phyloP scores from a whole-genome alignment of 2,888 invertebrate species.

The Mactromeris polynyma region DNA sequence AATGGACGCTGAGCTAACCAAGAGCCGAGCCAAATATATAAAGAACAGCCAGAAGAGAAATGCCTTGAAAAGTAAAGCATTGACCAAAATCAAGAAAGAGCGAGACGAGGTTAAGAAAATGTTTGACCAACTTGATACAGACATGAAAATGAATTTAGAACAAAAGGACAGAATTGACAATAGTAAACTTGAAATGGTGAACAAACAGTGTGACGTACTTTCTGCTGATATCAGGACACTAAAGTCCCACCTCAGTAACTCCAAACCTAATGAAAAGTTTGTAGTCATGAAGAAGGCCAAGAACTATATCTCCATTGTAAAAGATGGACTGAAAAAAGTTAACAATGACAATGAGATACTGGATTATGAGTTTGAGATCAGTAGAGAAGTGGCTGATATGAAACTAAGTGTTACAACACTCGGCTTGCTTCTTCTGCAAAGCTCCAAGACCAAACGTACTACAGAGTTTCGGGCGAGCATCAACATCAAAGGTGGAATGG shows the following conservation, averaged over 20 bases:
- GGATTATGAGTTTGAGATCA: constrained; percentile 39
- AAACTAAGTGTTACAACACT: constrained; percentile 27
- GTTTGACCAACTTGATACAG: constrained; percentile 35
- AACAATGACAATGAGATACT: constrained; percentile 36
- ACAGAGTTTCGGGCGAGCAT: constrained; percentile 38
- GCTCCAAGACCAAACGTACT: constrained; percentile 32
- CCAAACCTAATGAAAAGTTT: constrained; percentile 38
- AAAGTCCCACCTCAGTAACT: constrained; percentile 29
- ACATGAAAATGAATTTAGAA: constrained; percentile 33
- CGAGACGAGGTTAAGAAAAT: constrained; percentile 31
- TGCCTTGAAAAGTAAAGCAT: constrained; percentile 18
- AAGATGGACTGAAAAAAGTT: constrained; percentile 29
- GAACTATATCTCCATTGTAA: constrained; percentile 31
- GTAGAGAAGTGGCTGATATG: constrained; percentile 26
- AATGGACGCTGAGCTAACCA: constrained; percentile 27
- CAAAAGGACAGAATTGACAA: constrained; percentile 38
- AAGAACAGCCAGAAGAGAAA: constrained; percentile 33
- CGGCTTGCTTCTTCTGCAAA: constrained; percentile 30
- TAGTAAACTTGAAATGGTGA: constrained; percentile 36
- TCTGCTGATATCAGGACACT: constrained; percentile 31
- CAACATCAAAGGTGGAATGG: constrained; percentile 36
- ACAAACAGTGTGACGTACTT: constrained; percentile 34
- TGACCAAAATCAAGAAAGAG: constrained; percentile 36
- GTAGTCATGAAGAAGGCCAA: constrained; percentile 44
- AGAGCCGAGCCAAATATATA: constrained; percentile 20